phyloP scores from a whole-genome alignment of 1,140 invertebrate genomes.

The Platorchestia sp. region DNA sequence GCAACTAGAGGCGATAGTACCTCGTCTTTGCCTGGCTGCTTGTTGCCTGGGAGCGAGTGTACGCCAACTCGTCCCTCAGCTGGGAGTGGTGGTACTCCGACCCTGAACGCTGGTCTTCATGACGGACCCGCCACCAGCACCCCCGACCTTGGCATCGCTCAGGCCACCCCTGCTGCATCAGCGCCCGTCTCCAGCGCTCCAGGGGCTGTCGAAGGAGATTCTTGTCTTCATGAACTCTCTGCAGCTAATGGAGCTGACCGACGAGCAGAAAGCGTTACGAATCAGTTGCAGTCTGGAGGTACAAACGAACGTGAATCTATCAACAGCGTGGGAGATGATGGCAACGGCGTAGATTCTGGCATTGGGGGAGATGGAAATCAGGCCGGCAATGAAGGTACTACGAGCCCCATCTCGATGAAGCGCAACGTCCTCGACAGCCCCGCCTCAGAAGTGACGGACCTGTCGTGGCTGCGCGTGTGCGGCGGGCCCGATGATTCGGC shows the following conservation, averaged over 20 bases:
- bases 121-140: neutral
- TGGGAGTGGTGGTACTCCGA: neutral
- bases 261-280: neutral
- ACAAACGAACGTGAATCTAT: neutral
- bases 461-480: slow-evolving; percentile 35
- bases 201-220: neutral
- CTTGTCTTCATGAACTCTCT: neutral
- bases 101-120: neutral
- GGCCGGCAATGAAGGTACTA: neutral
- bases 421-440: neutral
- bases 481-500: slow-evolving; percentile 19
- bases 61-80: neutral
- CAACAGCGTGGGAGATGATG: neutral
- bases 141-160: neutral
- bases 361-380: neutral
- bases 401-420: neutral
- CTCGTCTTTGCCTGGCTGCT: neutral
- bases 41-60: neutral
- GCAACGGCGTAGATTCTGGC: neutral
- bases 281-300: neutral
- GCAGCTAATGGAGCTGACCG: neutral
- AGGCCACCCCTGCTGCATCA: neutral
- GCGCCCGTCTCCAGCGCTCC: neutral
- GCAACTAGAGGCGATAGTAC: neutral
- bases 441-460: neutral